Conservation (phyloP, 2,888 invertebrate species). For the Caradrina kadenii region DNA sequence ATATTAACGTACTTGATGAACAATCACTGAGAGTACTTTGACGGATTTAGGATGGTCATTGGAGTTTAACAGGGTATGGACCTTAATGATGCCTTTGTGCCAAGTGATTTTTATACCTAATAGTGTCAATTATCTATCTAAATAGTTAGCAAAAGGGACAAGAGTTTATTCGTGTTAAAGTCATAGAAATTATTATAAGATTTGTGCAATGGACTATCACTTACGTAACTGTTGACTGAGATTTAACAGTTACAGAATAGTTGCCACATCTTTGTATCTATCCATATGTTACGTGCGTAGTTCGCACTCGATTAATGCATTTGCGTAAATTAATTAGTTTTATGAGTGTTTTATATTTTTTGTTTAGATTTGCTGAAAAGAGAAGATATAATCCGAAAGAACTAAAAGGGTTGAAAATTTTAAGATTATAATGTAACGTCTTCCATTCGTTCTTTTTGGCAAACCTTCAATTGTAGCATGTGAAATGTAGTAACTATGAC, state of each 20-base stretch:
- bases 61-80: conserved; percentile 90
- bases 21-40: conserved; percentile 86
- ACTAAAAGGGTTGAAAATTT: conserved; percentile 71
- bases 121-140: conserved; percentile 88
- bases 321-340: conserved; percentile 88
- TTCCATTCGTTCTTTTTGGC: conserved; percentile 88
- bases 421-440: conserved; percentile 78
- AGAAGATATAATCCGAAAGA: conserved; percentile 72
- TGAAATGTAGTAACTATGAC: conserved; percentile 72
- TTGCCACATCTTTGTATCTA: conserved; percentile 82
- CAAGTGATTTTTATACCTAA: conserved; percentile 89
- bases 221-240: conserved; percentile 73
- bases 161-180: conserved; percentile 85
- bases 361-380: conserved; percentile 80
- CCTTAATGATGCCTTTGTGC: conserved; percentile 89
- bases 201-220: conserved; percentile 85
- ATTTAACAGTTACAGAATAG: conserved; percentile 74
- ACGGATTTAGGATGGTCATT: conserved; percentile 81
- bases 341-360: conserved; percentile 78
- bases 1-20: conserved; percentile 68
- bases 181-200: conserved; percentile 83
- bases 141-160: conserved; percentile 84
- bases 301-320: conserved; percentile 84
- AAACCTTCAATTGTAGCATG: conserved; percentile 87
- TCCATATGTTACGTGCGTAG: conserved; percentile 70